A percentile compares a stretch with the other conserved stretches of the same genome.
These are phyloP conservation scores for Rhogogaster chlorosoma DNA, from an alignment of 2,888 invertebrate species.

Conservation along the genomic window DNA sequence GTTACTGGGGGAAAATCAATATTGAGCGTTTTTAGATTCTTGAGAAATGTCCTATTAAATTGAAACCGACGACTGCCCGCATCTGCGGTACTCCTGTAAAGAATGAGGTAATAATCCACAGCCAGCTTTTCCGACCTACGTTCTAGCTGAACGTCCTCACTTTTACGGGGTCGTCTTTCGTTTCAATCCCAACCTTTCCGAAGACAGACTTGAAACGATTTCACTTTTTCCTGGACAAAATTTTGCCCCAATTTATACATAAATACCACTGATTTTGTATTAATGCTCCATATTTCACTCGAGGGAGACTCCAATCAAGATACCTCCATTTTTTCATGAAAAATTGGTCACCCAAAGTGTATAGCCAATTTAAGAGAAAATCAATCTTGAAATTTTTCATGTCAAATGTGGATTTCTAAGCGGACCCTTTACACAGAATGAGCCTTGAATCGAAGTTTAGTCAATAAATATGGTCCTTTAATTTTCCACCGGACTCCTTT, in stretches of 20 bases:
- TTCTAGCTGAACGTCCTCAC: neutral
- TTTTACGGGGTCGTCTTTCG: constrained; percentile 20
- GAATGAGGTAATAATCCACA: constrained; percentile 47
- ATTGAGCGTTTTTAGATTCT: constrained; percentile 56
- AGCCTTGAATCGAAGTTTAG: neutral
- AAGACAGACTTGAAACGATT: neutral
- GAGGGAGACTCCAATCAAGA: neutral
- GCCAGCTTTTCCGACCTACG: constrained; percentile 2
- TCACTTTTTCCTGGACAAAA: neutral
- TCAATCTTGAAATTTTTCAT: neutral
- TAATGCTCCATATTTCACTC: neutral
- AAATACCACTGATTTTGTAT: neutral
- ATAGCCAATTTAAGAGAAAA: neutral
- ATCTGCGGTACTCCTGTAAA: constrained; percentile 40
- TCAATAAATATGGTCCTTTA: neutral
- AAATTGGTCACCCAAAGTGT: too few species aligned
- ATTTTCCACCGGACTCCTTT: neutral
- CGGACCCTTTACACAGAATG: neutral
- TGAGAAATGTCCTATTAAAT: constrained; percentile 44
- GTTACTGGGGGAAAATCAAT: constrained; percentile 64
- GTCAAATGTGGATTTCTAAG: neutral
- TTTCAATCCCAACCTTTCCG: constrained; percentile 4
- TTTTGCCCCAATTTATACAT: neutral
- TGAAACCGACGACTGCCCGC: constrained; percentile 45
- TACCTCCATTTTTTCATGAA: neutral